Evolutionary conservation across 2,888 invertebrate species (phyloP), one percentile per base, ranked within the genome.

Genomic region (Tuta absoluta): DNA sequence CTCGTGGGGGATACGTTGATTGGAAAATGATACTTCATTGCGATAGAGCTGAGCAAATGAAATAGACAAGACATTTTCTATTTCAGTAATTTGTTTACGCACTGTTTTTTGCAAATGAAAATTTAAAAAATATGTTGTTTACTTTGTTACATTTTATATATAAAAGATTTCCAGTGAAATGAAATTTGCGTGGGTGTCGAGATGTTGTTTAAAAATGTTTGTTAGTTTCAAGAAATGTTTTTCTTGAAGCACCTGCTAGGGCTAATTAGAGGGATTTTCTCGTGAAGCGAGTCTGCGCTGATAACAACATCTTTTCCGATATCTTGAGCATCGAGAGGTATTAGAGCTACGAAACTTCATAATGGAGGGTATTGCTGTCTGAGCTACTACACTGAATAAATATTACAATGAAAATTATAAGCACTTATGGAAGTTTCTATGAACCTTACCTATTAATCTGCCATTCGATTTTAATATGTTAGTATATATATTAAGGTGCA

Each of bases 271-370:
- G 23, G 24, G 51, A 53, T 53, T 53, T 53, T 53, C 51, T 23
- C 24, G 21, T 5, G 51, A 53, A 53, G 51, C 51, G 51, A 24
- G 51, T 24, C 23, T 53, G 51, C 51, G 21, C 51, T 21, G 23
- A 23, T 24, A 53, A 53, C 51, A 51, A 21, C 21, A 23, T 53
- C 51, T 53, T 53, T 53, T 53, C 51, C 51, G 51, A 53, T 53
- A 53, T 21, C 51, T 53, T 14, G 51, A 53, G 51, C 12, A 24
- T 23, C 51, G 51, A 14, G 7, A 7, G 45, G 7, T 45, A 45
- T 45, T 45, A 45, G n/a, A n/a, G 45, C 45, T 45, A 45, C 45
- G 45, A 17, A 45, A 45, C 45, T 45, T 45, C 45, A 45, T 45
- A 45, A 45, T 45, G 3, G 17, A 4, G n/a, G 45, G n/a, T 45